Percentiles rank a stretch among this genome's conserved stretches.
Conservation (phyloP, 2,888 invertebrate species). For the Malthinus seriepunctatus region DNA sequence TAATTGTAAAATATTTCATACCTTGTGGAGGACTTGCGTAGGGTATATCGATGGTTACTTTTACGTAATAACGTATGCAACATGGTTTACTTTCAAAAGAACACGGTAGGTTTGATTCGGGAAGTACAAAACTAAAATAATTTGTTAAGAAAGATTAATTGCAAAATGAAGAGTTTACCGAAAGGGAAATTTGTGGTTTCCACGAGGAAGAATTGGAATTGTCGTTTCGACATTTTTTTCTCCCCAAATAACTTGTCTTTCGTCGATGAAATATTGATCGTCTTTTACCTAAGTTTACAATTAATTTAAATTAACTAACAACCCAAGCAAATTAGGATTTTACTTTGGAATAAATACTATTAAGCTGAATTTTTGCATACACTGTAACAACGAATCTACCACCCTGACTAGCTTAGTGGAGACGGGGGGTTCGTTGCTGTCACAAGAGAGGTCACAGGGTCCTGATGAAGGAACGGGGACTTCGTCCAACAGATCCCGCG, state of each 20-base stretch:
- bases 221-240: conserved; percentile 67
- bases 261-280: conserved; percentile 77
- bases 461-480: no score
- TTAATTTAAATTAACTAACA: no score
- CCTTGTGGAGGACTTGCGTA: conserved; percentile 79
- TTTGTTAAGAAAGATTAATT: no score
- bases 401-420: no score
- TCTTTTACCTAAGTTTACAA: conserved; percentile 58
- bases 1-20: conserved; percentile 78
- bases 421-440: no score
- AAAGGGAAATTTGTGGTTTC: conserved; percentile 70
- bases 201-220: conserved; percentile 70
- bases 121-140: conserved; percentile 63
- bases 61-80: conserved; percentile 73
- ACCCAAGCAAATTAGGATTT: no score
- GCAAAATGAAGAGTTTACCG: conserved; percentile 39
- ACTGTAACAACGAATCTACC: no score
- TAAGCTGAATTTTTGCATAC: no score
- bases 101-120: conserved; percentile 73
- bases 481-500: no score
- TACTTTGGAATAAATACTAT: no score
- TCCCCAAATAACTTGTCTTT: conserved; percentile 73
- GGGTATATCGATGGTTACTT: conserved; percentile 74
- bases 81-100: conserved; percentile 77
- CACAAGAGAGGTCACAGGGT: no score